phyloP scores from a whole-genome alignment of 2,113 vertebrate species.

The Ictalurus furcatus region DNA sequence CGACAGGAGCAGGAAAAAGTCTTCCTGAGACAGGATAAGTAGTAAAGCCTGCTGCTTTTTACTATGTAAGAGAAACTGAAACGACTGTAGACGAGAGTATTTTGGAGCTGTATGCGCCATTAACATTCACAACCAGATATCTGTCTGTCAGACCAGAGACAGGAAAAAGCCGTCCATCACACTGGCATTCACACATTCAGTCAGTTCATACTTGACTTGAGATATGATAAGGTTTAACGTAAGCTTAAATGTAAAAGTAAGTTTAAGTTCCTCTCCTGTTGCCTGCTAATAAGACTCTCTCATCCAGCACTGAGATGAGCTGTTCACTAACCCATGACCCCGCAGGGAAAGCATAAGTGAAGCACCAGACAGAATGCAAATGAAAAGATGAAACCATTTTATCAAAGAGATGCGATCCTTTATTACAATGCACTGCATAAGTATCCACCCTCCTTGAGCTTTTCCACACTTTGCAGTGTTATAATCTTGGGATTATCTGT shows the following conservation, averaged over 20 bases:
- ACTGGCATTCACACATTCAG: neutral
- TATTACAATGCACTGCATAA: conserved; percentile 6
- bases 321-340: conserved; percentile 1
- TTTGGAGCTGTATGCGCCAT: neutral
- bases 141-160: neutral
- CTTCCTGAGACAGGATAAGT: neutral
- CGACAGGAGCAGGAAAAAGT: neutral
- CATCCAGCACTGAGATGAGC: conserved; percentile 1
- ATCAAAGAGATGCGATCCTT: conserved; percentile 13
- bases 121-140: neutral
- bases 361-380: conserved; percentile 20
- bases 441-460: neutral
- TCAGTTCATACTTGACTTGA: conserved; percentile 12
- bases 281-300: conserved; percentile 17
- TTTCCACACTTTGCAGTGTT: neutral
- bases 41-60: neutral
- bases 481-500: neutral
- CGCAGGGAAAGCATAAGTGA: neutral
- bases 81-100: neutral
- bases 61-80: neutral
- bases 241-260: conserved; percentile 22
- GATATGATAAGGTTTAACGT: conserved; percentile 12
- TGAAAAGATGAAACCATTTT: conserved; percentile 16
- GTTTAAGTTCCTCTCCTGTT: neutral
- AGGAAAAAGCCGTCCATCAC: neutral